Conservation (phyloP, 2,888 invertebrate species). For the Drosophila sordidula region DNA sequence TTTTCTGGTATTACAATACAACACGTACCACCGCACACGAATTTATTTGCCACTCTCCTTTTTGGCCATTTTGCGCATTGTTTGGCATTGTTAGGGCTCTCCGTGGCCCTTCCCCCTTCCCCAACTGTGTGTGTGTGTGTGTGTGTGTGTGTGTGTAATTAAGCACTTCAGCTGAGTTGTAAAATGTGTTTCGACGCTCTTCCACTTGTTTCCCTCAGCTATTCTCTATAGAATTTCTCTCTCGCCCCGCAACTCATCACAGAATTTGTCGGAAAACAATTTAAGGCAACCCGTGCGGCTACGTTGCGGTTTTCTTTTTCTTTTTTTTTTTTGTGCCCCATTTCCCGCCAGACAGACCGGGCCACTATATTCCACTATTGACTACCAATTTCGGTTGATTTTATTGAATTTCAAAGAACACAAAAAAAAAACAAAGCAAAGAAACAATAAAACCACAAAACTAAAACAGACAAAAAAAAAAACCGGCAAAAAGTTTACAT, state of each 20-base stretch:
- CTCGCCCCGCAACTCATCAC: slow-evolving; percentile 38
- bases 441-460: slow-evolving; percentile 10
- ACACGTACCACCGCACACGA: slow-evolving; percentile 38
- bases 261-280: slow-evolving; percentile 75
- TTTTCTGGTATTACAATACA: slow-evolving; percentile 53
- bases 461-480: slow-evolving; percentile 2
- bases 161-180: slow-evolving; percentile 79
- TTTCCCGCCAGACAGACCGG: slow-evolving; percentile 4
- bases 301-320: slow-evolving; percentile 38
- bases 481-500: slow-evolving; percentile 37
- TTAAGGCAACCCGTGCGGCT: slow-evolving; percentile 71
- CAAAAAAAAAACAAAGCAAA: background rate
- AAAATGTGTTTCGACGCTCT: slow-evolving; percentile 70
- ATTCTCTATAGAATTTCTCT: slow-evolving; percentile 6
- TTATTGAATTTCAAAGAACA: slow-evolving; percentile 56
- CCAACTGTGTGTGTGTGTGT: background rate
- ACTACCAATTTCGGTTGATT: slow-evolving; percentile 63
- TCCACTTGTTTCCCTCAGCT: slow-evolving; percentile 2
- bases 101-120: background rate
- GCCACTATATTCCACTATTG: slow-evolving; percentile 50
- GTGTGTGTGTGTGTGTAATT: slow-evolving; percentile 55
- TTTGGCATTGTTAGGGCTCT: slow-evolving; percentile 54
- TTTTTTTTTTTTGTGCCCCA: slow-evolving; percentile 9
- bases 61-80: slow-evolving; percentile 54
- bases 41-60: slow-evolving; percentile 48